These are phyloP conservation scores for Cossypha polioptera DNA, from an alignment of 2,797 vertebrate genomes.

Conservation along the genomic window DNA sequence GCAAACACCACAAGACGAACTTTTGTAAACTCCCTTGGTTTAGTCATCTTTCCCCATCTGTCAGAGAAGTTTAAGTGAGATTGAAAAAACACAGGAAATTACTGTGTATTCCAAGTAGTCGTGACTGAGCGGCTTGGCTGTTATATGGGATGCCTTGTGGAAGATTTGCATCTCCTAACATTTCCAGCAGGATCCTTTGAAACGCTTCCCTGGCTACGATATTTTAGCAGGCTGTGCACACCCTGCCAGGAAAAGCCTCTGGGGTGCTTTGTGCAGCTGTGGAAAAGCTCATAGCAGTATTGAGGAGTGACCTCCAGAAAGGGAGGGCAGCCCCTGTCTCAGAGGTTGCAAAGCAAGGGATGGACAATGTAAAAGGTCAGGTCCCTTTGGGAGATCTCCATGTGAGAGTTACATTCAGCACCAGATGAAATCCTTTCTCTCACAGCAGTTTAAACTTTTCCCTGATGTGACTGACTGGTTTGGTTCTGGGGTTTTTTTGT, in stretches of 20 bases:
- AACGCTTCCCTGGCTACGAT: background rate
- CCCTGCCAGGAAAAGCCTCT: constrained; percentile 44
- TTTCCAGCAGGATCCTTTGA: constrained; percentile 41
- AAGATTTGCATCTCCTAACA: constrained; percentile 62
- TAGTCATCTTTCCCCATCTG: constrained; percentile 74
- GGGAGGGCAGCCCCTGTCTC: background rate
- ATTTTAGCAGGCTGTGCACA: background rate
- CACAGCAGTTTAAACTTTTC: background rate
- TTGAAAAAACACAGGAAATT: constrained; percentile 77
- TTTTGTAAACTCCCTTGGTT: constrained; percentile 71
- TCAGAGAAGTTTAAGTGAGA: constrained; percentile 71
- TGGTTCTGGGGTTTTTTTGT: background rate
- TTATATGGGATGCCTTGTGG: constrained; percentile 62
- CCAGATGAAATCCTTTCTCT: background rate
- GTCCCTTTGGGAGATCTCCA: background rate
- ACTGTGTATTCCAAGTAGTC: constrained; percentile 73
- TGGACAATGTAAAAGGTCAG: background rate
- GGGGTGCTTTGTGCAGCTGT: background rate
- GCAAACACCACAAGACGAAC: constrained; percentile 70
- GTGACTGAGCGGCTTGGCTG: constrained; percentile 72
- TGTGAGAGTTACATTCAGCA: background rate
- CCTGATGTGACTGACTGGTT: background rate
- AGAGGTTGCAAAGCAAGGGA: background rate
- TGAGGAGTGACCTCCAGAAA: background rate
- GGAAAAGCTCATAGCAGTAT: background rate